Percentiles rank a stretch among this genome's conserved stretches.
phyloP scores from a whole-genome alignment of 2,797 vertebrate species.

The Australoheros facetus region DNA sequence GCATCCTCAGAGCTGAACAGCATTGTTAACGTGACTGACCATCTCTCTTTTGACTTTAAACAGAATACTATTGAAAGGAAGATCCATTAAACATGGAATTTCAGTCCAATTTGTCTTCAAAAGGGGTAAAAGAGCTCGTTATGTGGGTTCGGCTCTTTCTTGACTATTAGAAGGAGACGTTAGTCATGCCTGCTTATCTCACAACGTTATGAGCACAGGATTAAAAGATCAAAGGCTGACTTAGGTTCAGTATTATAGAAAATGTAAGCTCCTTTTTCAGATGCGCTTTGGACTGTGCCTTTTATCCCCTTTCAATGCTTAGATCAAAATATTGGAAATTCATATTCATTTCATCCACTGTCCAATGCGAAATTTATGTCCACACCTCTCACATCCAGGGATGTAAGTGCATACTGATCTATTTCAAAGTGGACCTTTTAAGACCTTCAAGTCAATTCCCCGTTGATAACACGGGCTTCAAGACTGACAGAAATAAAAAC shows the following conservation, averaged over 20 bases:
- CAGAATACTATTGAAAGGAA: constrained; percentile 74
- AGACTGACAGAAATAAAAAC: constrained; percentile 70
- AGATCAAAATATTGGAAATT: constrained; percentile 79
- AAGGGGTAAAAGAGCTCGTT: constrained; percentile 86
- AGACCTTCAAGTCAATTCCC: constrained; percentile 71
- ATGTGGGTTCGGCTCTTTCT: constrained; percentile 85
- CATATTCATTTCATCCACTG: constrained; percentile 77
- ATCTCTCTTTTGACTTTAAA: constrained; percentile 65
- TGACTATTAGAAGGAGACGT: constrained; percentile 92
- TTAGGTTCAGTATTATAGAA: constrained; percentile 91
- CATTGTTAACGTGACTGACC: constrained; percentile 40
- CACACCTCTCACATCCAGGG: constrained; percentile 69
- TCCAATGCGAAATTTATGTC: constrained; percentile 72
- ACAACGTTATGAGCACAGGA: constrained; percentile 96
- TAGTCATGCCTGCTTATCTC: constrained; percentile 95
- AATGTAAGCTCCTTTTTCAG: constrained; percentile 87
- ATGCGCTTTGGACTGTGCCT: constrained; percentile 76
- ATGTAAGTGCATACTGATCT: constrained; percentile 65
- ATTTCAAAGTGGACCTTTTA: constrained; percentile 75
- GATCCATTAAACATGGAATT: constrained; percentile 83
- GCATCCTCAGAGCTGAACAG: constrained; percentile 34
- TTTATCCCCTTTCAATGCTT: constrained; percentile 76
- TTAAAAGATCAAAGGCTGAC: constrained; percentile 99
- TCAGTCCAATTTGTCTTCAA: constrained; percentile 86
- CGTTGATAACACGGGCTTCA: constrained; percentile 70